These are phyloP conservation scores for Rhynchopsitta pachyrhyncha DNA, from an alignment of 2,113 vertebrate species.

Conservation along the genomic window DNA sequence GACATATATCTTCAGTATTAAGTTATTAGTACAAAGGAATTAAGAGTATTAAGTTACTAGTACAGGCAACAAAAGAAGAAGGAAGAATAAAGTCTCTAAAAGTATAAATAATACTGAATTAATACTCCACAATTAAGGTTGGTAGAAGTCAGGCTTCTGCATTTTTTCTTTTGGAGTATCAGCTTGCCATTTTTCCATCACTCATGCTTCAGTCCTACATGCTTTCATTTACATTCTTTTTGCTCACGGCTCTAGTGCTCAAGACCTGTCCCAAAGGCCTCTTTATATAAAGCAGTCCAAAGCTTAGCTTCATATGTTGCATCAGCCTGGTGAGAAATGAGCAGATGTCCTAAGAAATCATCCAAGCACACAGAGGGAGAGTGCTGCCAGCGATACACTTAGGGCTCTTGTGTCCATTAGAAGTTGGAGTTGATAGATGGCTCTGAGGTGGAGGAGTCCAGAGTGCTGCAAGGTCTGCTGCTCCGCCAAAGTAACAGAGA, in stretches of 20 bases:
- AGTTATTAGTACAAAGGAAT: not conserved
- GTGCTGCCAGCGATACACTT: not conserved
- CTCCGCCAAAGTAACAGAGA: not conserved
- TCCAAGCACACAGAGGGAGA: not conserved
- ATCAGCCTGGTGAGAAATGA: not conserved
- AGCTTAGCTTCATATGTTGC: not conserved
- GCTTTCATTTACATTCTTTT: not conserved
- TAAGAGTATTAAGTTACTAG: not conserved
- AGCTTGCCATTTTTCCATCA: not conserved
- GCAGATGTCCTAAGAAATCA: not conserved
- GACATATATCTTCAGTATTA: not conserved
- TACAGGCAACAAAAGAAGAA: not conserved
- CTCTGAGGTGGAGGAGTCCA: not conserved
- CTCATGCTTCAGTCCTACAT: not conserved
- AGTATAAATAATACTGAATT: not conserved
- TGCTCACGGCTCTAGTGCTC: not conserved
- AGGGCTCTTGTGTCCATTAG: not conserved
- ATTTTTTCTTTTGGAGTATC: not conserved
- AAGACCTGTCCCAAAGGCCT: not conserved
- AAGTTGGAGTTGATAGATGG: not conserved
- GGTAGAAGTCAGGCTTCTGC: not conserved
- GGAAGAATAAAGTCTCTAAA: not conserved
- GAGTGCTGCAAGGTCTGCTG: accelerated
- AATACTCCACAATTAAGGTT: not conserved
- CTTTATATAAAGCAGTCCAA: not conserved